phyloP scores from a whole-genome alignment of 2,113 vertebrate genomes.

The Tragulus kanchil region DNA sequence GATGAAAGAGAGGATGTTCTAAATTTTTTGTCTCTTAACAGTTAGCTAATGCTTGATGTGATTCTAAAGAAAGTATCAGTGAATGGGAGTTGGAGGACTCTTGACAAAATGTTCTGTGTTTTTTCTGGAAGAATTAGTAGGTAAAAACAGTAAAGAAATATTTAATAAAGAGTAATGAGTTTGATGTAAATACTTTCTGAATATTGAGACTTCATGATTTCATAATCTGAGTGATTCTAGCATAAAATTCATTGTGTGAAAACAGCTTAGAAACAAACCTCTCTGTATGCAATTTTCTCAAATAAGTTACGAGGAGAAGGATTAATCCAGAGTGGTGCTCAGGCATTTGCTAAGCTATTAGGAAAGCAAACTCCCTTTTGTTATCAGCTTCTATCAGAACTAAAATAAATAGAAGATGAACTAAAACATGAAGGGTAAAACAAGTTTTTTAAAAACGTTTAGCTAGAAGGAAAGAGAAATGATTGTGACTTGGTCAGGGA shows the following conservation, averaged over 20 bases:
- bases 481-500: not conserved
- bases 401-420: not conserved
- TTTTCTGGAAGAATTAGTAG: conserved; percentile 48
- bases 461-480: not conserved
- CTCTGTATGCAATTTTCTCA: not conserved
- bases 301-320: not conserved
- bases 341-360: not conserved
- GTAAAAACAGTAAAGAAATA: not conserved
- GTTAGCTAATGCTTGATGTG: conserved; percentile 44
- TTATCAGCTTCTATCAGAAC: not conserved
- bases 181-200: not conserved
- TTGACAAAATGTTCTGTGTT: not conserved
- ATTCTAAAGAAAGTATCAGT: conserved; percentile 28
- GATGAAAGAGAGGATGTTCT: not conserved
- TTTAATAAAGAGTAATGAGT: not conserved
- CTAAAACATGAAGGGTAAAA: not conserved
- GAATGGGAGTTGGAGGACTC: not conserved
- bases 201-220: not conserved
- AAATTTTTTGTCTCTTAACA: not conserved
- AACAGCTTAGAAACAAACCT: not conserved
- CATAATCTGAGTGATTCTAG: not conserved
- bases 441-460: not conserved
- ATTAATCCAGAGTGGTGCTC: not conserved
- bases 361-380: not conserved
- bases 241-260: not conserved